These are phyloP conservation scores for Caenorhabditis afra DNA, from an alignment of 2,888 invertebrate species.

Conservation along the genomic window DNA sequence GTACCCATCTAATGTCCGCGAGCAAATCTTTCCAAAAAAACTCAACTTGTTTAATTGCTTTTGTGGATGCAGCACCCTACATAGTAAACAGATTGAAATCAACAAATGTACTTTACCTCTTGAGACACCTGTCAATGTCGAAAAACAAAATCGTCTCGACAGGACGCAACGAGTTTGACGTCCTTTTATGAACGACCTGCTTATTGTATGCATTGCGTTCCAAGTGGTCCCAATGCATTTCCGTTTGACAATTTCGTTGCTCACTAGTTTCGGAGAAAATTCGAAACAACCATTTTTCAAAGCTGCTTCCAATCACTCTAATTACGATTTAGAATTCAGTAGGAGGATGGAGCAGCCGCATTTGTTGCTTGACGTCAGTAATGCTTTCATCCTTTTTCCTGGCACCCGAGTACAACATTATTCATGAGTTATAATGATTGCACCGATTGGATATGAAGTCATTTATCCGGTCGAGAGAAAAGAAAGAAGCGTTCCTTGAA, in stretches of 20 bases:
- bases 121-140: background rate
- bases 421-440: constrained; percentile 17
- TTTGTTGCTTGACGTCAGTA: constrained; percentile 30
- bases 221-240: constrained; percentile 39
- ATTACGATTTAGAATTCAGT: constrained; percentile 41
- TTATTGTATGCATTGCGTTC: constrained; percentile 53
- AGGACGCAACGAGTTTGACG: too few relatives aligned
- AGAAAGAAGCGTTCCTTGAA: background rate
- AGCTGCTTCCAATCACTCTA: constrained; percentile 12
- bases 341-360: background rate
- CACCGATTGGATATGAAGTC: background rate
- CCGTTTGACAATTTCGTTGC: background rate
- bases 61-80: too few relatives aligned
- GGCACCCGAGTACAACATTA: constrained; percentile 19
- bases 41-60: constrained; percentile 1
- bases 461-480: constrained; percentile 1
- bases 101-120: background rate
- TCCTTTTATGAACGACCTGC: constrained; percentile 14
- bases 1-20: background rate
- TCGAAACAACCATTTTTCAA: too few relatives aligned
- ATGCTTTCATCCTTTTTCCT: background rate
- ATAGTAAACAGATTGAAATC: constrained; percentile 4
- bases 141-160: background rate
- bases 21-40: background rate
- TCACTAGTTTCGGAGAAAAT: too few relatives aligned